These are phyloP conservation scores for Malacoctenus gilli DNA, from an alignment of 2,797 vertebrate genomes.

Conservation along the genomic window DNA sequence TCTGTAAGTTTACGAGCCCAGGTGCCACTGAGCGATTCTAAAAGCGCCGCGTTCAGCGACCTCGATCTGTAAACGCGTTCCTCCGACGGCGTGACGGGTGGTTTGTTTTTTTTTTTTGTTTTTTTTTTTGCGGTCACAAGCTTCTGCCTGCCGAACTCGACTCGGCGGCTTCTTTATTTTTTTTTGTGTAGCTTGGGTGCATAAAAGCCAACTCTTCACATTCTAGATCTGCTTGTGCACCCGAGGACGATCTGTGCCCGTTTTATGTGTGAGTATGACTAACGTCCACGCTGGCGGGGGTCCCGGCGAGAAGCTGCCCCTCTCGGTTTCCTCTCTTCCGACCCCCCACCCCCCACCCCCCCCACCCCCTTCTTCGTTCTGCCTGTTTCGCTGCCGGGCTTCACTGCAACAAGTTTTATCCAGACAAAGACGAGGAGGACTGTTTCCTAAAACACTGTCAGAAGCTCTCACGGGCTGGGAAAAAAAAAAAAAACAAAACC, in stretches of 20 bases:
- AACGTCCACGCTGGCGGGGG: constrained; percentile 76
- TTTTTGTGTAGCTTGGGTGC: constrained; percentile 85
- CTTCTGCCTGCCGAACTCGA: constrained; percentile 81
- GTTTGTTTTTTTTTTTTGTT: too few relatives aligned
- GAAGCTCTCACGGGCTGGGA: constrained; percentile 1
- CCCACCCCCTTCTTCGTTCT: constrained; percentile 35
- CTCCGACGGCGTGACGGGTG: too few relatives aligned
- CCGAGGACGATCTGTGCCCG: constrained; percentile 93
- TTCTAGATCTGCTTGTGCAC: constrained; percentile 97
- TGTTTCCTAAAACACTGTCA: too few relatives aligned
- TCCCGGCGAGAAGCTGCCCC: constrained; percentile 43
- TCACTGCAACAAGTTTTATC: constrained; percentile 64
- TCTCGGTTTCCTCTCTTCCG: constrained; percentile 22
- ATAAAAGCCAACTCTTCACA: constrained; percentile 91
- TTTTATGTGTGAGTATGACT: constrained; percentile 98
- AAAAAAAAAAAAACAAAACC: background rate
- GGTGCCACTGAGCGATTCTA: background rate
- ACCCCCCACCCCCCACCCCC: too few relatives aligned
- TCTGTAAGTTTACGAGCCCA: background rate
- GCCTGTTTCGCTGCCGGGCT: constrained; percentile 34
- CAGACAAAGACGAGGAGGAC: constrained; percentile 41
- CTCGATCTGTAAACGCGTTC: too few relatives aligned
- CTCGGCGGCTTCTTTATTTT: too few relatives aligned
- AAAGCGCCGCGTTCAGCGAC: background rate
- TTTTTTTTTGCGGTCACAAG: too few relatives aligned